Evolutionary conservation across 2,113 vertebrate genomes (phyloP), one percentile per base, ranked within the genome.

Genomic region (Eurystomus gularis): DNA sequence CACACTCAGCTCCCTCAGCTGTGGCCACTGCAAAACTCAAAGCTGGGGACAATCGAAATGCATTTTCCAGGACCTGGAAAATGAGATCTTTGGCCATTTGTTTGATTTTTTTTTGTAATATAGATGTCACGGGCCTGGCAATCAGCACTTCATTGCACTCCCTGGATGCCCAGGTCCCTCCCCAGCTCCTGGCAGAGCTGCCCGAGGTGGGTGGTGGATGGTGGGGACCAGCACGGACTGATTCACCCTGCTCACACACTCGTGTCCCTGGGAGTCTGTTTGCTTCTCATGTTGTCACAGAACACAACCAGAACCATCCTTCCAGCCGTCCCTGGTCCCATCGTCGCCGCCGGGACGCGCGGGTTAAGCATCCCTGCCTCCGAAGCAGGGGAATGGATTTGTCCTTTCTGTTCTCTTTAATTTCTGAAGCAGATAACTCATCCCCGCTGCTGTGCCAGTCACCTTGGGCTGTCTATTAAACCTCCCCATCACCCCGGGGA

Each of bases 331-430:
- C 1, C 1, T 11, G 64, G 52, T 66, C 17, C 25, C 60, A 0
- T 5, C 2, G 3, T 20, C 7, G 60, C 28, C 26, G 9, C 25
- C 83, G 35, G 80, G 58, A n/a, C 42, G 11, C 0, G 1, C 5
- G 0, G 58, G 52, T 17, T 10, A 17, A 68, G 31, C 4, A 0
- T 19, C 55, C 37, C 77, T 24, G 60, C 24, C 14, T 8, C 52
- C 1, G 0, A 4, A 49, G 17, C 33, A 33, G 58, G 49, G 71
- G 7, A 77, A 70, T 0, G 4, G 69, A 25, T 90, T 46, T n/a
- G 65, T 78, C 64, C 51, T 76, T 46, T 17, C 76, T 26, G 4
- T 28, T 68, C 42, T 60, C 49, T n/a, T 57, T 65, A 21, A 26
- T 17, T 31, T 35, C 5, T 39, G 72, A 44, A 71, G 54, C 17